Evolutionary conservation across 2,888 invertebrate genomes (phyloP).

Genomic region (Bruchidius siliquastri): DNA sequence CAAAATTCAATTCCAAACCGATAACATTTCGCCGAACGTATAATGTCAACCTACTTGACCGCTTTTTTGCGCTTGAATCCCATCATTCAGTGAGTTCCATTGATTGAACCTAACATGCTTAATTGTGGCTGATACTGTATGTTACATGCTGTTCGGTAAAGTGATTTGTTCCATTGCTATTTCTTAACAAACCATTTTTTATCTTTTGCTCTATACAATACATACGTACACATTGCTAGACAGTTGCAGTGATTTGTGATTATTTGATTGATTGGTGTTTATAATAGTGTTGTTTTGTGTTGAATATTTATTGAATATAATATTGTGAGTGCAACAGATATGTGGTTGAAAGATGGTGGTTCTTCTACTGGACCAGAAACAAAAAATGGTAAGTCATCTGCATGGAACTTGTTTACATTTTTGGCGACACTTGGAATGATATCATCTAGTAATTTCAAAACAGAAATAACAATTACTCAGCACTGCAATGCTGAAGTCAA

Average conservation of each 20-base stretch:
- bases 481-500: too few species aligned
- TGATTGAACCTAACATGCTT: neutral
- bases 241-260: neutral
- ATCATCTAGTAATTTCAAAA: too few species aligned
- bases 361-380: neutral
- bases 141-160: neutral
- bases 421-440: neutral
- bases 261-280: neutral
- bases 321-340: neutral
- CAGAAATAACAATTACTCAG: too few species aligned
- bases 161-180: neutral
- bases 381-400: neutral
- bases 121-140: neutral
- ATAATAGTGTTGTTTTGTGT: neutral
- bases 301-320: neutral
- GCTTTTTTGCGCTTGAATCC: too few species aligned
- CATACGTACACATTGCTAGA: neutral
- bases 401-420: neutral
- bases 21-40: too few species aligned
- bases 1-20: too few species aligned
- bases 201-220: neutral
- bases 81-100: too few species aligned
- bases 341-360: neutral
- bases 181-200: neutral
- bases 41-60: too few species aligned